Percentiles rank a stretch among this genome's conserved stretches.
Conservation (phyloP, 1,140 invertebrate species). For the Nilaparvata lugens region DNA sequence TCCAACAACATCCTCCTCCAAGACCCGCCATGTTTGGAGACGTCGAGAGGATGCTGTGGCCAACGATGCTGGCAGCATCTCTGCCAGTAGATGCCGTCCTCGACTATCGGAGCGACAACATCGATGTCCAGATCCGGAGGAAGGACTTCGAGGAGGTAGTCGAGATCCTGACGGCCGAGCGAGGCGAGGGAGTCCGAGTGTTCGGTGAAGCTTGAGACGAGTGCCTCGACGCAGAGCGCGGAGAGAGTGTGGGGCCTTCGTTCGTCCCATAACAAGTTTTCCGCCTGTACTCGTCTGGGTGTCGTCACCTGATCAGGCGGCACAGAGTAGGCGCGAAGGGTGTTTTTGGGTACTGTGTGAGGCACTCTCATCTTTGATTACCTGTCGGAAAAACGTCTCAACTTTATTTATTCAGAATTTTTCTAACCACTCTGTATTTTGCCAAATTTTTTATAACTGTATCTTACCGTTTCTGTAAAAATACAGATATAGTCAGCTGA, state of each 20-base stretch:
- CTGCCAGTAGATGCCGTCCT: conserved; percentile 36
- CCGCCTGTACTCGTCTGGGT: not conserved
- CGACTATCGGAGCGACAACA: conserved; percentile 29
- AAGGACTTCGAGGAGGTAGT: conserved; percentile 34
- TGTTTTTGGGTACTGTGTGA: conserved; percentile 9
- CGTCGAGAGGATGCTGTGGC: conserved; percentile 26
- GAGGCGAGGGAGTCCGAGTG: not conserved
- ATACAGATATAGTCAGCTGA: too few species aligned
- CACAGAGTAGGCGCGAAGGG: conserved; percentile 7
- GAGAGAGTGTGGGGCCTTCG: not conserved
- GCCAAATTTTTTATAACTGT: too few species aligned
- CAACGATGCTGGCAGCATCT: conserved; percentile 32
- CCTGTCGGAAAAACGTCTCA: too few species aligned
- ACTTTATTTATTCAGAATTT: too few species aligned
- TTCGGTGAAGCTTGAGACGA: conserved; percentile 9
- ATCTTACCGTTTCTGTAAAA: too few species aligned
- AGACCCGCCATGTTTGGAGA: conserved; percentile 26
- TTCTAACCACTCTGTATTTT: too few species aligned
- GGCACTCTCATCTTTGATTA: conserved; percentile 13
- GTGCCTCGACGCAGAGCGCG: conserved; percentile 30
- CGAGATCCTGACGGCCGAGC: conserved; percentile 23
- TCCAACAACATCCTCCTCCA: conserved; percentile 32
- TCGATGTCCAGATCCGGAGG: conserved; percentile 35
- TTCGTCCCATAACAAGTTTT: conserved; percentile 12
- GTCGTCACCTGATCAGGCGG: not conserved